Base-by-base conservation (phyloP, 2,888 invertebrate species). In the Agrypnus murinus region DNA sequence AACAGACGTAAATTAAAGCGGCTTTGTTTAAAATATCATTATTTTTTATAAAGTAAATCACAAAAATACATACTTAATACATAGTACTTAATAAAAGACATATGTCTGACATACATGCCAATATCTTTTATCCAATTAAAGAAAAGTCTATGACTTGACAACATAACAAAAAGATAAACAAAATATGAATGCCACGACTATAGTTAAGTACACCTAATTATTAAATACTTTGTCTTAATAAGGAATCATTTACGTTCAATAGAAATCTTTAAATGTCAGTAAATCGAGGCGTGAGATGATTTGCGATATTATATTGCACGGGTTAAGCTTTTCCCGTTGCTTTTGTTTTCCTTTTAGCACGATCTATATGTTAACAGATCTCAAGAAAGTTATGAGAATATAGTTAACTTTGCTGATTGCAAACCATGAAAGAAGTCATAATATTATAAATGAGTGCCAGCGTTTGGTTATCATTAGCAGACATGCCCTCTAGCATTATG, bases 351-450 rank as follows among this genome's bases (percentile, higher is more conserved):
- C 2, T 25, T 25, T 58, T n/a, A n/a, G 65, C 55, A 65, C 43
- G 55, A 65, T 45, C 25, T 65, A 65, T 57, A 65, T 65, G 58
- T 25, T 65, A 65, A 45, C 36, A 19, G 45, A 25, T 19, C 48
- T 31, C 50, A 65, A 65, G 65, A 65, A 58, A 65, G 65, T 12
- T 64, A 58, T 65, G 65, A 57, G 65, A 65, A 65, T 36, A n/a
- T n/a, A n/a, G n/a, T n/a, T n/a, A n/a, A n/a, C n/a, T 40, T 12
- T 57, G 65, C 12, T 65, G 17, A 14, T 43, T 43, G 65, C 9
- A 65, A 53, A 53, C 15, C 34, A 15, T 34, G 25, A 25, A 25
- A 53, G 34, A 53, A 25, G 50, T 31, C 5, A 15, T 9, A 15
- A 46, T 15, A 7, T n/a, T 45, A n/a, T n/a, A n/a, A 45, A 8